Evolutionary conservation across 2,113 vertebrate species (phyloP), one percentile per base, ranked within the genome.

Genomic region (Leucoraja erinaceus): DNA sequence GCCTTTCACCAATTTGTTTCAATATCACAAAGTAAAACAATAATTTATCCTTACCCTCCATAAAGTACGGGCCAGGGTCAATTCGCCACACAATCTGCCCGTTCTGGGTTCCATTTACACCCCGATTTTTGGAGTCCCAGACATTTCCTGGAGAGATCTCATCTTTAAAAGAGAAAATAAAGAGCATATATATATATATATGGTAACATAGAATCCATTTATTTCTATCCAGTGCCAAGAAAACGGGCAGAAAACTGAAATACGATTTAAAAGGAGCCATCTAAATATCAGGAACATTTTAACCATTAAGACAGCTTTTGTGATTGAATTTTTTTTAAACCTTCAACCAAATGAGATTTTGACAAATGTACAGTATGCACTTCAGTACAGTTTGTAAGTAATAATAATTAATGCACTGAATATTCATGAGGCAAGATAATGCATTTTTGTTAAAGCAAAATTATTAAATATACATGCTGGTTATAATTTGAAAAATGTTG

Each of bases 81-180:
- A 99, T 97, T 94, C 98, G 96, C 99, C 99, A 99, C 0, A 99
- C 97, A 22, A 99, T 99, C 94, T 99, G 98, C 88, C 99, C 99
- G 95, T 98, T 98, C 94, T 99, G 98, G 0, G 98, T 99, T 75
- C 99, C 99, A 12, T 98, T 99, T 93, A 99, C 98, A 72, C 99
- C 99, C 93, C 99, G 96, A 94, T 99, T 99, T 96, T 99, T 99
- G 94, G 98, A 99, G 96, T 99, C 99, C 99, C 99, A 99, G 95
- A 99, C 97, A 77, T 99, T 99, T 94, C 98, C 98, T 92, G 98
- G 98, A 95, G 97, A 99, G 94, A 97, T 99, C 95, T 99, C 99
- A 97, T 99, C 99, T 99, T 95, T 70, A 94, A 95, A 93, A 94
- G 93, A 0, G 10, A 93, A 94, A n/a, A 28, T 9, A 94, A 93